phyloP scores from a whole-genome alignment of 2,888 invertebrate genomes.

The Ormyrus pomaceus region DNA sequence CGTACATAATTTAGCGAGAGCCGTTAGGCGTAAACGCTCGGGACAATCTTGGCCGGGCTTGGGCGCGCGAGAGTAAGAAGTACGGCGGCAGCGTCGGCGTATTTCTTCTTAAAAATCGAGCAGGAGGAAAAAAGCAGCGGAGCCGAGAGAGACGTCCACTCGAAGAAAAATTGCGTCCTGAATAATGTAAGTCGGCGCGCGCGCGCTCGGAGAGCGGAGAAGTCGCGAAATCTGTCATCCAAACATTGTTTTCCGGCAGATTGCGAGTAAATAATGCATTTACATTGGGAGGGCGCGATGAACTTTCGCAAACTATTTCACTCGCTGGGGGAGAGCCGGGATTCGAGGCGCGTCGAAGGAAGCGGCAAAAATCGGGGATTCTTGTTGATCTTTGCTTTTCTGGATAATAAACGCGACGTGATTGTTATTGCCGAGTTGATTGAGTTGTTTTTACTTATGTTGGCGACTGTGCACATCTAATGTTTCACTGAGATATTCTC shows the following conservation, averaged over 20 bases:
- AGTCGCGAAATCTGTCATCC: slow-evolving; percentile 30
- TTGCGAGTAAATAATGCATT: slow-evolving; percentile 51
- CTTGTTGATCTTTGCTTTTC: no score
- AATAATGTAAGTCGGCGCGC: slow-evolving; percentile 44
- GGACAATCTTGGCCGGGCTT: slow-evolving; percentile 13
- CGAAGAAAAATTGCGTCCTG: slow-evolving; percentile 46
- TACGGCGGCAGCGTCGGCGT: neutral
- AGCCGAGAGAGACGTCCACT: slow-evolving; percentile 7
- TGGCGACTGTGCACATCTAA: no score
- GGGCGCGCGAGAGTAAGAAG: neutral
- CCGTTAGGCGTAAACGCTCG: slow-evolving; percentile 32
- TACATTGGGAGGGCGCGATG: slow-evolving; percentile 20
- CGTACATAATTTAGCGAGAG: slow-evolving; percentile 31
- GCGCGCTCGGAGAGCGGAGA: slow-evolving; percentile 9
- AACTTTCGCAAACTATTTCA: slow-evolving; percentile 24
- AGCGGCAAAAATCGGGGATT: no score
- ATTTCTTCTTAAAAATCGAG: neutral
- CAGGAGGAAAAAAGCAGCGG: neutral
- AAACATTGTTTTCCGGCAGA: slow-evolving; percentile 45
- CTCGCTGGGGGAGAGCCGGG: neutral
- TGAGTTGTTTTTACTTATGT: no score
- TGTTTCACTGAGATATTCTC: no score
- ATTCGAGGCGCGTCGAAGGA: no score
- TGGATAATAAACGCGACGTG: no score
- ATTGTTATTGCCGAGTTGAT: no score